phyloP scores from a whole-genome alignment of 2,888 invertebrate genomes.

The Xanthorhoe designata region DNA sequence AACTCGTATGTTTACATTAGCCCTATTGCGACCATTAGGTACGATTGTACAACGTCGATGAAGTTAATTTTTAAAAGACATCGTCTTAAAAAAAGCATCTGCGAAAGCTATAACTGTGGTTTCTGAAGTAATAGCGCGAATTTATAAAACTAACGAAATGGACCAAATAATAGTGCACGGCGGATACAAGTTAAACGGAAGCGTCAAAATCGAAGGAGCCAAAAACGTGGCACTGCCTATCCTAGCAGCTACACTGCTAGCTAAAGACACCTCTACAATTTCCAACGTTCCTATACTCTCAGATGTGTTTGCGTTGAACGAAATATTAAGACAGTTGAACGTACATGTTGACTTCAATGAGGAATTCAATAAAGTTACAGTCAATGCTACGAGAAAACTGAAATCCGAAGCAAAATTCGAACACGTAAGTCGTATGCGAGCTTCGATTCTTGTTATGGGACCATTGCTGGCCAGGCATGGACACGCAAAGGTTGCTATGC shows the following conservation, averaged over 20 bases:
- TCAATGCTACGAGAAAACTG: slow-evolving; percentile 12
- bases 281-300: slow-evolving; percentile 35
- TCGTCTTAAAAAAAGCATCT: too few relatives aligned
- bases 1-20: too few relatives aligned
- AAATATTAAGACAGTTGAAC: slow-evolving; percentile 28
- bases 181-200: slow-evolving; percentile 27
- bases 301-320: slow-evolving; percentile 31
- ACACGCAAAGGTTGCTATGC: slow-evolving; percentile 21
- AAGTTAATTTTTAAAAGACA: not conserved
- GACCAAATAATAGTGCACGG: slow-evolving; percentile 34
- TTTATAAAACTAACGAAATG: slow-evolving; percentile 17
- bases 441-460: slow-evolving; percentile 33
- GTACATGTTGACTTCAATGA: slow-evolving; percentile 26
- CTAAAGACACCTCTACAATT: slow-evolving; percentile 22
- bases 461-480: slow-evolving; percentile 31
- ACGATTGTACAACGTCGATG: too few relatives aligned
- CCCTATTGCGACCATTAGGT: too few relatives aligned
- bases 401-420: slow-evolving; percentile 17
- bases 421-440: slow-evolving; percentile 26
- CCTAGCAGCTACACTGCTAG: slow-evolving; percentile 33
- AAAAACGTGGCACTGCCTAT: slow-evolving; percentile 31
- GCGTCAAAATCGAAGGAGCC: slow-evolving; percentile 28
- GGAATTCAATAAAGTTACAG: slow-evolving; percentile 23
- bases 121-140: not conserved
- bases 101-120: too few relatives aligned